These are phyloP conservation scores for Axinella damicornis DNA, from an alignment of 37 sponge, comb jelly and placozoan species.

Conservation along the genomic window DNA sequence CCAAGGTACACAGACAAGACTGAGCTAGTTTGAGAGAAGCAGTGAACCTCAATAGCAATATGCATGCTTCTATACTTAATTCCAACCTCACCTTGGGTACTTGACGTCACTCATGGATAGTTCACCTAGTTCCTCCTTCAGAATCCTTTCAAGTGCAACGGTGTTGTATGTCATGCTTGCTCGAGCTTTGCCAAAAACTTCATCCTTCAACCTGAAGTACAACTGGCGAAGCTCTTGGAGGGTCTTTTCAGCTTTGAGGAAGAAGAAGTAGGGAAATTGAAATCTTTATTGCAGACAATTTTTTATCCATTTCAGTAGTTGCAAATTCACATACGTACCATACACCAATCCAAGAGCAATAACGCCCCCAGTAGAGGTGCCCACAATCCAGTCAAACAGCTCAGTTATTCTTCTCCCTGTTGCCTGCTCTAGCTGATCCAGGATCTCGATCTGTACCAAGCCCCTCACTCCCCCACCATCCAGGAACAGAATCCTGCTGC, in stretches of 20 bases:
- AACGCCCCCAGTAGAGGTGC: constrained; percentile 62
- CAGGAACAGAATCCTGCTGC: constrained; percentile 45
- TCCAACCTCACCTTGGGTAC: constrained; percentile 34
- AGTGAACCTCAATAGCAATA: not conserved
- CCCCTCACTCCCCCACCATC: constrained; percentile 74
- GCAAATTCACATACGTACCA: constrained; percentile 10
- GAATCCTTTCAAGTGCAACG: constrained; percentile 36
- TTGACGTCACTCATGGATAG: constrained; percentile 26
- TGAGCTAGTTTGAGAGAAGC: not conserved
- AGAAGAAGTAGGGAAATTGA: not conserved
- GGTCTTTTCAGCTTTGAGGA: constrained; percentile 29
- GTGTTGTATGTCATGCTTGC: constrained; percentile 45
- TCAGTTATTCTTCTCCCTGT: constrained; percentile 45
- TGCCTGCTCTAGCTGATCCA: constrained; percentile 30
- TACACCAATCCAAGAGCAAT: constrained; percentile 69
- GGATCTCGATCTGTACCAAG: constrained; percentile 56
- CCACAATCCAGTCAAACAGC: constrained; percentile 71
- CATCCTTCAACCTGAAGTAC: constrained; percentile 64
- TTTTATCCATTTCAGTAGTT: no score
- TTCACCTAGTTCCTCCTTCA: constrained; percentile 51
- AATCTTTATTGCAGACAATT: no score
- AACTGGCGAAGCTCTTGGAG: constrained; percentile 41
- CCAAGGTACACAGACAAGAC: no score
- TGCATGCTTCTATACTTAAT: no score
- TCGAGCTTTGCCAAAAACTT: constrained; percentile 54